These are phyloP conservation scores for Arctocebus calabarensis DNA, from an alignment of 2,797 vertebrate species.

Conservation along the genomic window DNA sequence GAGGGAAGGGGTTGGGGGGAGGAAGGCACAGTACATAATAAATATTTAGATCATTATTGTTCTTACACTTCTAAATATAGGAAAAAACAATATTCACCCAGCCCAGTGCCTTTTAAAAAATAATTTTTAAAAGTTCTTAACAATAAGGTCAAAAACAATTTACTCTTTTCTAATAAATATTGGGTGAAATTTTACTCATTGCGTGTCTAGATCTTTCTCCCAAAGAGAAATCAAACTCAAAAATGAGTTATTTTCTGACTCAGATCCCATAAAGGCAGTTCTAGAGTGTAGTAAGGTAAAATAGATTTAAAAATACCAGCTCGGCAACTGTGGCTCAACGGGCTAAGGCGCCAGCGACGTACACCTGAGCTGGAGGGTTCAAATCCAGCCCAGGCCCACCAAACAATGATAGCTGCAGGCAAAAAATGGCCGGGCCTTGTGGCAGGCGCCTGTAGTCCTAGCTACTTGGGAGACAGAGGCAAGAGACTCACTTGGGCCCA, in stretches of 20 bases:
- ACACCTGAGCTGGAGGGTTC: too few relatives aligned
- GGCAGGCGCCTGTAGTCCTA: too few relatives aligned
- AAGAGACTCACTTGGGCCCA: too few relatives aligned
- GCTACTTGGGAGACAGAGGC: too few relatives aligned
- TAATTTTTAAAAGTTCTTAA: not conserved
- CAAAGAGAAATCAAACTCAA: constrained; percentile 40
- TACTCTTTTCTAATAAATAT: not conserved
- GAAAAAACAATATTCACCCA: not conserved
- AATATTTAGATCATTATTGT: not conserved
- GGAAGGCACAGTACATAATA: not conserved
- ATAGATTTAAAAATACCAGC: not conserved
- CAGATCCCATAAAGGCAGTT: not conserved
- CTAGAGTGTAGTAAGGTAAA: constrained; percentile 3
- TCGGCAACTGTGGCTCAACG: too few relatives aligned
- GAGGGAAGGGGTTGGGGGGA: accelerated
- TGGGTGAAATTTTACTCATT: not conserved
- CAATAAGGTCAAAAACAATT: not conserved
- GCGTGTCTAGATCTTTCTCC: not conserved
- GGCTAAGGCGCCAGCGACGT: too few relatives aligned
- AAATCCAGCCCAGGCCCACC: too few relatives aligned
- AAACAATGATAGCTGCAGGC: too few relatives aligned
- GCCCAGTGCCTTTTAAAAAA: not conserved
- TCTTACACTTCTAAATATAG: not conserved
- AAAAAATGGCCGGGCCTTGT: too few relatives aligned
- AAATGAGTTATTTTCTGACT: constrained; percentile 24